Percentiles rank a stretch among this genome's conserved stretches.
Evolutionary conservation across 2,797 vertebrate genomes (phyloP).

Genomic region (Rhabdomys pumilio): DNA sequence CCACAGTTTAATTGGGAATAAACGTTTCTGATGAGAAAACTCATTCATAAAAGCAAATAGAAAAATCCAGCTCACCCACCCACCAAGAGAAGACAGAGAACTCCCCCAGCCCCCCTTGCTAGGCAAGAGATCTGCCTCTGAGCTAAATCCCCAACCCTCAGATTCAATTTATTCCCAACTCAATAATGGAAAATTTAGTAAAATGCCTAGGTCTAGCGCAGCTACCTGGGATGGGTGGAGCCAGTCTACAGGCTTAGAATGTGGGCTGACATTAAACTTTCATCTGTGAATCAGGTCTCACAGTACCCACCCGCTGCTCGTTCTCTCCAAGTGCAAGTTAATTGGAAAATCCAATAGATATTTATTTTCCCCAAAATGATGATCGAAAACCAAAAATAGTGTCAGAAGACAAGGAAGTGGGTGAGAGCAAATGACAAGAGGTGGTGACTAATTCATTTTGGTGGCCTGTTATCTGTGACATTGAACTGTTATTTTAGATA

Average conservation of each 20-base stretch:
- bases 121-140: not conserved
- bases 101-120: not conserved
- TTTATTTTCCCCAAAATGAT: constrained; percentile 79
- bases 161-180: constrained; percentile 37
- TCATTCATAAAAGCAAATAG: constrained; percentile 74
- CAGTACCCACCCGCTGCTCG: constrained; percentile 75
- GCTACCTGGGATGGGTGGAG: not conserved
- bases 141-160: not conserved
- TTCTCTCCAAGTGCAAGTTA: constrained; percentile 73
- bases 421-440: constrained; percentile 88
- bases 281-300: constrained; percentile 35
- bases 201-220: not conserved
- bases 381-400: constrained; percentile 82
- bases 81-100: constrained; percentile 48
- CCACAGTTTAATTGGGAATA: constrained; percentile 54
- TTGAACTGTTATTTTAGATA: constrained; percentile 97
- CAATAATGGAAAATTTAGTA: constrained; percentile 62
- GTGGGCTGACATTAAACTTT: constrained; percentile 23
- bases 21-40: constrained; percentile 60
- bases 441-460: constrained; percentile 94
- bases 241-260: not conserved
- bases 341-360: constrained; percentile 50
- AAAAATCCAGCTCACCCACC: constrained; percentile 50
- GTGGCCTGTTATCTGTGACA: constrained; percentile 94
- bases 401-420: constrained; percentile 76